These are phyloP conservation scores for Merluccius polli DNA, from an alignment of 2,797 vertebrate species.

Conservation along the genomic window DNA sequence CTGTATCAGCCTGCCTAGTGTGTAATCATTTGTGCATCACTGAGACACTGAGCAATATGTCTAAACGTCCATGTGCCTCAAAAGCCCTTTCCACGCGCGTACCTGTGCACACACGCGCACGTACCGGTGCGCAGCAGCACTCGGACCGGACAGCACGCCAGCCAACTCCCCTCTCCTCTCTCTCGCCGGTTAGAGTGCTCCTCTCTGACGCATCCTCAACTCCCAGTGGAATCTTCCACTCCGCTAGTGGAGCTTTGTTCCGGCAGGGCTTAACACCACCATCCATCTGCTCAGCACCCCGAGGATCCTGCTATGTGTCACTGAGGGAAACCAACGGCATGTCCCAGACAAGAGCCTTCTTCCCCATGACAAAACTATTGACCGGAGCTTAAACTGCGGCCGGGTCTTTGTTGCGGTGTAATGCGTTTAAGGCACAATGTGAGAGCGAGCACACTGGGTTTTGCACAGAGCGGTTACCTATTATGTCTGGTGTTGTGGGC, in stretches of 20 bases:
- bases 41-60: slow-evolving; percentile 11
- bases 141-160: slow-evolving; percentile 19
- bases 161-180: slow-evolving; percentile 22
- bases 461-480: not conserved
- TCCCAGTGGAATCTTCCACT: slow-evolving; percentile 52
- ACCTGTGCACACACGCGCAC: not conserved
- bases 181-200: slow-evolving; percentile 16
- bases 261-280: slow-evolving; percentile 38
- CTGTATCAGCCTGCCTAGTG: not conserved
- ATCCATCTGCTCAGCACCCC: slow-evolving; percentile 49
- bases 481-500: not conserved
- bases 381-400: slow-evolving; percentile 23
- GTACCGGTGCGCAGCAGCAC: slow-evolving; percentile 11
- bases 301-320: slow-evolving; percentile 48
- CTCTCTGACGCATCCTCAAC: slow-evolving; percentile 38
- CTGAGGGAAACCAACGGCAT: slow-evolving; percentile 34
- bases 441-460: slow-evolving; percentile 8
- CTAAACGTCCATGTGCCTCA: slow-evolving; percentile 26
- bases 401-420: slow-evolving; percentile 9
- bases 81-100: slow-evolving; percentile 15
- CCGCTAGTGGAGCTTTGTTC: slow-evolving; percentile 50
- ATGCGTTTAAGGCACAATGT: slow-evolving; percentile 11
- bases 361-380: slow-evolving; percentile 38
- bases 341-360: slow-evolving; percentile 31
- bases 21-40: not conserved